Base-by-base conservation (phyloP, 2,888 invertebrate species). In the Drosophila mimica region DNA sequence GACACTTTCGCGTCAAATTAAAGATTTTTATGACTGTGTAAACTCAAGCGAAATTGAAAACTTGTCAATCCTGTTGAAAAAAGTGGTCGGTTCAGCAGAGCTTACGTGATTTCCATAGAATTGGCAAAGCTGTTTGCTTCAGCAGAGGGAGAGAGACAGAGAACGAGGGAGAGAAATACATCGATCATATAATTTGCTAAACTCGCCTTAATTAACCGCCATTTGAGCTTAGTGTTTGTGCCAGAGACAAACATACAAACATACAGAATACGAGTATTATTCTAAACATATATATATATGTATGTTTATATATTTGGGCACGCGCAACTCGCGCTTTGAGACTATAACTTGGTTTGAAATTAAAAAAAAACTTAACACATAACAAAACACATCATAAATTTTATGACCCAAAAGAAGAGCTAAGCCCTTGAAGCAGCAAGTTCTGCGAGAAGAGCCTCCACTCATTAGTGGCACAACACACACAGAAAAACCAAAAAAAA, bases 351-450 rank as follows among this genome's bases (percentile, higher is more conserved):
- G 38, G 54, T 34, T 4, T 52, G 30, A 65, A 49, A 49, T 20
- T 28, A 30, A 54, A 61, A 61, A 62, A 66, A 69, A 73, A 68
- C 64, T 83, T 79, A 79, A 76, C 84, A 88, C 89, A 74, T 86
- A 86, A 82, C 87, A 82, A 88, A 86, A 86, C 86, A 86, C 89
- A 84, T 81, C 81, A 81, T 88, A 87, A 84, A 86, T 84, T 86
- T 87, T 87, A 88, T 81, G 68, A 51, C 43, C 60, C 70, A 76
- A 65, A 46, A 70, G 54, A 60, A 59, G 64, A 58, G 54, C 62
- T 54, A 38, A 36, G 48, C 59, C 53, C 61, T 56, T 7, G 30
- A 38, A 56, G 30, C 40, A 30, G 28, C 7, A n/a, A 28, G 53
- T 25, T 71, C 51, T 9, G 28, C 53, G 65, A 61, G 69, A 56